Evolutionary conservation across 2,797 vertebrate genomes (phyloP), one percentile per base, ranked within the genome.

Genomic region (Parambassis ranga): DNA sequence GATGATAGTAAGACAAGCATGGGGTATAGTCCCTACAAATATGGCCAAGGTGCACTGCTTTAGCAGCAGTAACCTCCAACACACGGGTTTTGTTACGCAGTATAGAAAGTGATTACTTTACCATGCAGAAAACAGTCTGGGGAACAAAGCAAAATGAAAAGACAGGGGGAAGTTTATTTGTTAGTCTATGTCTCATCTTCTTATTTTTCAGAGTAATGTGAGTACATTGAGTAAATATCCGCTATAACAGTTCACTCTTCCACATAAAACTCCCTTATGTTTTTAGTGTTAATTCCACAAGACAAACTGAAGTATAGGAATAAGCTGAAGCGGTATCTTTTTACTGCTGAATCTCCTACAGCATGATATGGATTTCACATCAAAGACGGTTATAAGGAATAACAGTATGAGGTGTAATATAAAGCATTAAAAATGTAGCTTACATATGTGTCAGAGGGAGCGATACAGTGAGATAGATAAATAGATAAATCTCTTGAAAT

Each of bases 281-380:
- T 52, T 56, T 47, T 48, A 26, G 23, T 41, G 18, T 55, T 11
- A 36, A 36, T 46, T 53, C 32, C 20, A 36, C 22, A 13, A 24
- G 23, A 46, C 3, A 23, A 19, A 42, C 20, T 10, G 19, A 38
- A 10, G 3, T 49, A 35, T 41, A 35, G 61, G 3, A 66, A 36
- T n/a, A 19, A 57, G 42, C 13, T 71, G 42, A 50, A 65, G 52
- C 15, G 44, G 39, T 70, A 23, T 49, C 1, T 60, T 75, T 71
- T 74, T 74, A 77, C 48, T 53, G 41, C 42, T 18, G n/a, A 63
- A 35, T 23, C 46, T 81, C 73, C 66, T 43, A 60, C 53, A 74
- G 70, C 56, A 46, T 4, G 11, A 47, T 71, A 77, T 56, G 53
- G 80, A 85, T 81, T 86, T 85, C 39, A 65, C 76, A 77, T 85